Percentiles rank a stretch among this genome's conserved stretches.
Evolutionary conservation across 1,140 invertebrate species (phyloP).

Genomic region (Apis laboriosa): DNA sequence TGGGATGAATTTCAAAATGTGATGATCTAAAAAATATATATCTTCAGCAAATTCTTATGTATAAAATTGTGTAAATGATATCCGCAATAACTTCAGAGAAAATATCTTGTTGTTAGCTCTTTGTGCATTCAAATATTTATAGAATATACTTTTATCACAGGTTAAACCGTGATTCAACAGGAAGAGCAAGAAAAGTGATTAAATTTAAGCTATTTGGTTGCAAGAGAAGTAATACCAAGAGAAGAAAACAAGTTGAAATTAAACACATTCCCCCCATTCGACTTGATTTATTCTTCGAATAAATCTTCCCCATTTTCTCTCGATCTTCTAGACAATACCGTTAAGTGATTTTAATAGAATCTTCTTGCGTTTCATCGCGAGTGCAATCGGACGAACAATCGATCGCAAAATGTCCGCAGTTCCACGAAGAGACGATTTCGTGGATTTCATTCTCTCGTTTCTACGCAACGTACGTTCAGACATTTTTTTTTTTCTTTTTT

Average conservation of each 20-base stretch:
- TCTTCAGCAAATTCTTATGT: too few species aligned
- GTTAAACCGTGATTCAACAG: not conserved
- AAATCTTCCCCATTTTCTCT: not conserved
- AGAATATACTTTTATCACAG: too few species aligned
- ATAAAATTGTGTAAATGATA: too few species aligned
- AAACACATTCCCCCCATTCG: not conserved
- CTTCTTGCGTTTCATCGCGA: not conserved
- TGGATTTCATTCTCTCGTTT: not conserved
- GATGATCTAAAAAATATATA: too few species aligned
- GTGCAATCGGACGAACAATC: not conserved
- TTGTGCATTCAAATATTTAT: too few species aligned
- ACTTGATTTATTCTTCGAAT: not conserved
- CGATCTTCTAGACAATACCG: not conserved
- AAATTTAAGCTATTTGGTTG: conserved; percentile 5
- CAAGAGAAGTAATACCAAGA: conserved; percentile 1
- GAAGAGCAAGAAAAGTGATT: conserved; percentile 8
- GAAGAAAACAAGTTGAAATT: not conserved
- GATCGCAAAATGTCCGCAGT: not conserved
- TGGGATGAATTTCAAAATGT: too few species aligned
- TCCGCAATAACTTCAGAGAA: too few species aligned
- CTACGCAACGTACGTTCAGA: not conserved
- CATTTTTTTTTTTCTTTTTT: not conserved
- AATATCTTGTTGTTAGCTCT: too few species aligned
- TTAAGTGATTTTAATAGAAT: not conserved
- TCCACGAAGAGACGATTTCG: not conserved